Evolutionary conservation across 2,888 invertebrate species (phyloP).

Genomic region (Pollenia griseotomentosa): DNA sequence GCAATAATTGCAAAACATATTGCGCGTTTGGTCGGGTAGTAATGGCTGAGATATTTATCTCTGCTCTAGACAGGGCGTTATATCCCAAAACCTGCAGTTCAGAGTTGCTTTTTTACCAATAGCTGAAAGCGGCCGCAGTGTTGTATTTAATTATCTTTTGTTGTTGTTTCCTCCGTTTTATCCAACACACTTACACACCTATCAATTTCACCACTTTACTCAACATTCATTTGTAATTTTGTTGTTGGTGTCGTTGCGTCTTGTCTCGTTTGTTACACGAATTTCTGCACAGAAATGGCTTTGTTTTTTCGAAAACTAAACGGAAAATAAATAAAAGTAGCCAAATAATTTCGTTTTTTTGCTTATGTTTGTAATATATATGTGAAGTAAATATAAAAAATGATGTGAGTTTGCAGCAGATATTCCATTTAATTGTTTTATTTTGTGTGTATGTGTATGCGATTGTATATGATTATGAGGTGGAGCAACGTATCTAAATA

Average conservation of each 20-base stretch:
- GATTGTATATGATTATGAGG: slow-evolving; percentile 37
- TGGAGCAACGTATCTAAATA: slow-evolving; percentile 57
- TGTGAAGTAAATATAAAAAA: slow-evolving; percentile 25
- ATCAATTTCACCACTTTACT: slow-evolving; percentile 20
- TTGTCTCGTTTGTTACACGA: slow-evolving; percentile 27
- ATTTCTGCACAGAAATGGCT: slow-evolving; percentile 54
- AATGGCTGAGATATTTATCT: no score
- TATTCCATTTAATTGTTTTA: background rate
- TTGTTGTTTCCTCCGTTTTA: background rate
- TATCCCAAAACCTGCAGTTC: no score
- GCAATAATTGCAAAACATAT: no score
- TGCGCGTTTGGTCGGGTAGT: no score
- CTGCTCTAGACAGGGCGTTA: no score
- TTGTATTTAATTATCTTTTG: background rate
- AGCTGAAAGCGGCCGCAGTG: background rate
- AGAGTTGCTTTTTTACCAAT: no score
- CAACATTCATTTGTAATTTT: slow-evolving; percentile 45
- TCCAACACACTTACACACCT: slow-evolving; percentile 9
- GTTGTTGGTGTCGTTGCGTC: slow-evolving; percentile 60
- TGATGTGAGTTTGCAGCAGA: slow-evolving; percentile 40
- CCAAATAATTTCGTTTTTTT: slow-evolving; percentile 37
- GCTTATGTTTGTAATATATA: slow-evolving; percentile 21
- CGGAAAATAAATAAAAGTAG: slow-evolving; percentile 36
- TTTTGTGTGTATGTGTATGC: slow-evolving; percentile 8
- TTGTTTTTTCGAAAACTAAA: slow-evolving; percentile 46